Base-by-base conservation (phyloP, 2,113 vertebrate genomes). In the Dendropsophus ebraccatus region DNA sequence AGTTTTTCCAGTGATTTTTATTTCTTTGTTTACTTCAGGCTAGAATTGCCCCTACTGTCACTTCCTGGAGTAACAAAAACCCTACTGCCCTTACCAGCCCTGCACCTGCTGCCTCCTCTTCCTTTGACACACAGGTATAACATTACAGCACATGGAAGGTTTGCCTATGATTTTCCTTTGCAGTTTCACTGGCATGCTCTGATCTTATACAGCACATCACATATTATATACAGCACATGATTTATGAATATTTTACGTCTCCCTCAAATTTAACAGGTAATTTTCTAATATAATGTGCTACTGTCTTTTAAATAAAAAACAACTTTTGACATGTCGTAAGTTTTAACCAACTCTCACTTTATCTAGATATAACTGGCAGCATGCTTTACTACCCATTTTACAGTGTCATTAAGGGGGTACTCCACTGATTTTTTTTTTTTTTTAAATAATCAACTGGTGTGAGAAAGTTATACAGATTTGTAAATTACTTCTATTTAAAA, bases 51-150 rank as follows among this genome's bases (percentile, higher is more conserved):
- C 96, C 96, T 94, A 99, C 98, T 93, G 96, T 97, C 92, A 99
- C 98, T 94, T 97, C 97, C 94, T 99, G 98, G 97, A 99, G 97
- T 97, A 98, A 99, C 96, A 97, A 99, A 97, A 98, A 95, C 93
- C 96, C 97, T 92, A 98, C 98, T 93, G 95, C 96, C 95, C 96
- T 99, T 93, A 95, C 96, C 95, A 97, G 96, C 95, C 94, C 95
- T 95, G 95, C 92, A 95, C 92, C 96, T 92, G 94, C 95, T 95
- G 96, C 93, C 93, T 95, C 92, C 92, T 92, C 93, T 94, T 92
- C 93, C 94, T 94, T 95, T 93, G 96, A 96, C 90, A 96, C 93
- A 92, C 96, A 99, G 97, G 98, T 99, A 97, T 92, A 94, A 90
- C 90, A 91, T 92, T 92, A 88, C 52, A 28, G 52, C 72, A 77